These are phyloP conservation scores for Tanytarsus gracilentus DNA, from an alignment of 2,888 invertebrate species.

Conservation along the genomic window DNA sequence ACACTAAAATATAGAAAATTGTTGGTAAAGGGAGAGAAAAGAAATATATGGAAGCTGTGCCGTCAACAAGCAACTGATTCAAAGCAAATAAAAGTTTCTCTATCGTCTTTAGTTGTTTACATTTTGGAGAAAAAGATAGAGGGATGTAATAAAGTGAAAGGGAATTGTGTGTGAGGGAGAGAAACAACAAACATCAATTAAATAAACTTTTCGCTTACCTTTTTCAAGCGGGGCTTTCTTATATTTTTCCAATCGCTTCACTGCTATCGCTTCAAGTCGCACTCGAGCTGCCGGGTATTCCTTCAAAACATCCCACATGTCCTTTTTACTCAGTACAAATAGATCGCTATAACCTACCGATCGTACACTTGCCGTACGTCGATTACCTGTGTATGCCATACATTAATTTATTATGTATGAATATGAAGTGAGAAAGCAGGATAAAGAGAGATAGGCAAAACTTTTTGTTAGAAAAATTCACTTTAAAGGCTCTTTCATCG, in stretches of 20 bases:
- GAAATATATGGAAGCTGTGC: too few species aligned
- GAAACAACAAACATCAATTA: conserved; percentile 24
- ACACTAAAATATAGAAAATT: too few species aligned
- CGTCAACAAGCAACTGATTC: conserved; percentile 2
- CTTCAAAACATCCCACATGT: conserved; percentile 98
- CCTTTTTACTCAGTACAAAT: conserved; percentile 97
- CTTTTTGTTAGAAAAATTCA: conserved; percentile 1
- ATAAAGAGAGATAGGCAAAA: neutral
- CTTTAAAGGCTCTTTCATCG: neutral
- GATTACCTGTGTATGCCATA: conserved; percentile 63
- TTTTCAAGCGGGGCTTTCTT: conserved; percentile 88
- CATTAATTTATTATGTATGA: neutral
- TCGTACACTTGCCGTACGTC: conserved; percentile 94
- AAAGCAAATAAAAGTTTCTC: neutral
- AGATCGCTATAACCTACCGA: conserved; percentile 98
- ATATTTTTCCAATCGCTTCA: conserved; percentile 94
- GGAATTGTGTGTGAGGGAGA: conserved; percentile 6
- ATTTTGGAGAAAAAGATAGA: too few species aligned
- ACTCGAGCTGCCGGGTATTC: conserved; percentile 91
- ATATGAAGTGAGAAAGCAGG: neutral
- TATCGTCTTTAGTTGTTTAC: neutral
- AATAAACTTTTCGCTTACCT: conserved; percentile 50
- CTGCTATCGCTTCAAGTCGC: conserved; percentile 92
- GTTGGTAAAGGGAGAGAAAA: too few species aligned
- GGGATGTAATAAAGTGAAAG: neutral